Conservation (phyloP, 2,888 invertebrate genomes). For the Acrobasis repandana region DNA sequence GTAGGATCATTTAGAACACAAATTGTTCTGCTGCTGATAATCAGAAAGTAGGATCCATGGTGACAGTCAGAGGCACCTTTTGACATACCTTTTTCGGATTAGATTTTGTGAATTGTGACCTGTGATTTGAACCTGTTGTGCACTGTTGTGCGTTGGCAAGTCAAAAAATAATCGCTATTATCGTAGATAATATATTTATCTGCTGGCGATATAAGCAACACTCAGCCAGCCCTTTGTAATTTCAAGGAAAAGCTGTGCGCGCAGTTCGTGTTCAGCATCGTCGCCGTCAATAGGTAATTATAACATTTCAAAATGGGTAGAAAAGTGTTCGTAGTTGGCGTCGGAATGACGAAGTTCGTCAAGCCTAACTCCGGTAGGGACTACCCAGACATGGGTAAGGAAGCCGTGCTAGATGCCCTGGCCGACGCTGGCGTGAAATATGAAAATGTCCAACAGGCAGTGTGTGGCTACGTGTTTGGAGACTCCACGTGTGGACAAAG, state of each 20-base stretch:
- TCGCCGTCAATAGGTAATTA: conserved; percentile 69
- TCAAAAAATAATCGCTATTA: conserved; percentile 6
- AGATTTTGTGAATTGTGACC: not conserved
- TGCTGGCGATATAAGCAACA: not conserved
- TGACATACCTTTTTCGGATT: not conserved
- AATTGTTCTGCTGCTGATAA: not conserved
- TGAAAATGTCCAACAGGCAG: conserved; percentile 92
- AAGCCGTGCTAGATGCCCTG: conserved; percentile 94
- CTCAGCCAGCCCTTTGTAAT: not conserved
- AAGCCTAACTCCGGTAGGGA: conserved; percentile 96
- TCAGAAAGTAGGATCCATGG: too few species aligned
- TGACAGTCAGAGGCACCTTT: not conserved
- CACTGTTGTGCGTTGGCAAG: not conserved
- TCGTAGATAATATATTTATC: conserved; percentile 20
- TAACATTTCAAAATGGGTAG: conserved; percentile 68
- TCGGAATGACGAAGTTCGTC: conserved; percentile 99
- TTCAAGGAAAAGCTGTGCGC: conserved; percentile 7
- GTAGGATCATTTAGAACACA: not conserved
- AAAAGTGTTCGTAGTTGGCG: conserved; percentile 95
- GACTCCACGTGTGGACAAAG: conserved; percentile 98
- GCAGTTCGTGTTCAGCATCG: conserved; percentile 51
- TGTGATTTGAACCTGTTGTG: too few species aligned
- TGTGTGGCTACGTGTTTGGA: conserved; percentile 96
- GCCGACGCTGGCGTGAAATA: conserved; percentile 91
- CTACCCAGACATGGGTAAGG: conserved; percentile 97